Base-by-base conservation (phyloP, 2,113 vertebrate genomes). In the Ornithorhynchus anatinus region DNA sequence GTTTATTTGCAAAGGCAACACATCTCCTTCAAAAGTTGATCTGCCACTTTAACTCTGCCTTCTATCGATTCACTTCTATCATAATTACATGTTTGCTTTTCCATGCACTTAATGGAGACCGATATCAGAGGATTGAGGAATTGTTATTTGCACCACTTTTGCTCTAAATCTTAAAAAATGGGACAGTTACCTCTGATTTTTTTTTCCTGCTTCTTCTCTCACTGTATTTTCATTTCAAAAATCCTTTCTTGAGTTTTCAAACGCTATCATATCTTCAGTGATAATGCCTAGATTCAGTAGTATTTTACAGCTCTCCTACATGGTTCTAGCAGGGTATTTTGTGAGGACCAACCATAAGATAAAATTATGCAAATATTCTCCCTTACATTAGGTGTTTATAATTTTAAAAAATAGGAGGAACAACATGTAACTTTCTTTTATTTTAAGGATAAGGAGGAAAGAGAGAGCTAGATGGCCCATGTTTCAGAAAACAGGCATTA, bases 141-240 rank as follows among this genome's bases (percentile, higher is more conserved):
- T 52, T 27, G 38, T 33, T 58, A 48, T 23, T 64, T 43, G 5
- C 37, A 36, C 3, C 3, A 17, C 14, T 70, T 47, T 54, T 69
- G 22, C 14, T 72, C 19, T 14, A 67, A 64, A 81, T 67, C 16
- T 40, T 54, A 3, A 71, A 33, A 3, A 6, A 72, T 6, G 20
- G 32, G 1, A 10, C 33, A 22, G 2, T 9, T 70, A 31, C 14
- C 20, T 57, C 36, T 19, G 16, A 8, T 61, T 52, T 1, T 62
- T 62, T 61, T 62, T 2, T 65, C 50, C 60, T 69, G 38, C 19
- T 72, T 35, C 17, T 36, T 70, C 54, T 74, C 40, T 67, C 23
- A 51, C 56, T 82, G n/a, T 45, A 64, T 17, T 7, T 8, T 64
- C 52, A 68, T 72, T 74, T 44, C 59, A 80, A 57, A 84, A 70